These are phyloP conservation scores for Tyto alba DNA, from an alignment of 2,113 vertebrate species.

Conservation along the genomic window DNA sequence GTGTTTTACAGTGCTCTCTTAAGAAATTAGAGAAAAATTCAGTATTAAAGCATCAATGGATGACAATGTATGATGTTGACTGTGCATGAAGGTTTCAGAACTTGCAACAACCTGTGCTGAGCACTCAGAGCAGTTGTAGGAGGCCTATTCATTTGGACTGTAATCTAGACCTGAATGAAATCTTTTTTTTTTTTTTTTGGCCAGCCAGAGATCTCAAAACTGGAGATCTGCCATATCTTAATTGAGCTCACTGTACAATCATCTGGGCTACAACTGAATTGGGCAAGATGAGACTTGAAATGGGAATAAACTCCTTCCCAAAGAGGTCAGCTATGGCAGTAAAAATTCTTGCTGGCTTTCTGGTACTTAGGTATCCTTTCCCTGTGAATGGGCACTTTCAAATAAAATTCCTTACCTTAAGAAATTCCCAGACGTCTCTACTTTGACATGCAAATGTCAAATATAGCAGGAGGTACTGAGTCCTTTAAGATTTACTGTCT, in stretches of 20 bases:
- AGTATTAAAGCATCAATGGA: background rate
- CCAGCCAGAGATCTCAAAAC: background rate
- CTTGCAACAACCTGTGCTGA: background rate
- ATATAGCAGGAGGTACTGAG: background rate
- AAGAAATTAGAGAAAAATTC: background rate
- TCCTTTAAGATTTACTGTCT: background rate
- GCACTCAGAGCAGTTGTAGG: background rate
- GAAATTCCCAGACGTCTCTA: background rate
- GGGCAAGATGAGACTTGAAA: background rate
- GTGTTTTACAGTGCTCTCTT: accelerated
- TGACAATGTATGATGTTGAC: background rate
- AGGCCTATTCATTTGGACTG: background rate
- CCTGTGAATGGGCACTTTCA: background rate
- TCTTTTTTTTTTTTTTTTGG: background rate
- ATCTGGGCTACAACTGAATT: background rate
- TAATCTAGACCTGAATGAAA: background rate
- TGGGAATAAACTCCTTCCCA: background rate
- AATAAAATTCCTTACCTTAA: background rate
- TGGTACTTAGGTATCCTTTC: background rate
- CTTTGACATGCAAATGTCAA: background rate
- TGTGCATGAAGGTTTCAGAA: background rate
- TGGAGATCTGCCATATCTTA: background rate
- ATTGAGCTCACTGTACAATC: background rate
- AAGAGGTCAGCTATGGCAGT: background rate
- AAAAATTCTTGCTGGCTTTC: background rate